Evolutionary conservation across 2,888 invertebrate genomes (phyloP), one percentile per base, ranked within the genome.

Genomic region (Acanthosepion pharaonis): DNA sequence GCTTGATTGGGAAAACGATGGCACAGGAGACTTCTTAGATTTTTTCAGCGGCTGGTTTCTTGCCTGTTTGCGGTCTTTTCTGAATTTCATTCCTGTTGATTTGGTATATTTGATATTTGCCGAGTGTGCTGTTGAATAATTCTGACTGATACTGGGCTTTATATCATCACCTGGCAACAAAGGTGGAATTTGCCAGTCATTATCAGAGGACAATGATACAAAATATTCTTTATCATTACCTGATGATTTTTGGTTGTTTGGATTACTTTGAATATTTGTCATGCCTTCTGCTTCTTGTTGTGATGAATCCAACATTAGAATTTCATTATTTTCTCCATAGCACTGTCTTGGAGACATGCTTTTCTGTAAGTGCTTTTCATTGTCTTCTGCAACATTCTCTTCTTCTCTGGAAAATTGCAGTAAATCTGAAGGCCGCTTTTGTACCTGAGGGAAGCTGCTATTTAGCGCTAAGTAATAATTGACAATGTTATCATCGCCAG

Each of bases 171-270:
- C 18, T n/a, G 6, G 53, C 5, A 4, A n/a, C 6, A 78, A 78
- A n/a, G 49, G 25, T 18, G 51, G 48, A 93, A 28, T n/a, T 28
- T 48, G n/a, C 6, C 28, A 18, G n/a, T 93, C 93, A 49, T n/a
- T 53, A 93, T 49, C 49, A n/a, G 28, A 93, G 15, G 93, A 93
- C 20, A 93, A n/a, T 5, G 93, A 93, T 2, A 93, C 93, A 28
- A 93, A 93, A 93, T 93, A 93, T 93, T 93, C 93, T 49, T 93
- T 49, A 49, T 93, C 48, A 0, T 11, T 28, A 28, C 48, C 93
- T 6, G 48, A 51, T 25, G 51, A 53, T 93, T 53, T 93, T 51
- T 49, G 93, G 28, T n/a, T 51, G 20, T 93, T 25, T 93, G 49
- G 28, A 28, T 93, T n/a, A 9, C 53, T 15, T 15, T 28, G 93